Evolutionary conservation across 53 echinoderm and acorn worm species (phyloP).

Genomic region (Apostichopus leukothele): DNA sequence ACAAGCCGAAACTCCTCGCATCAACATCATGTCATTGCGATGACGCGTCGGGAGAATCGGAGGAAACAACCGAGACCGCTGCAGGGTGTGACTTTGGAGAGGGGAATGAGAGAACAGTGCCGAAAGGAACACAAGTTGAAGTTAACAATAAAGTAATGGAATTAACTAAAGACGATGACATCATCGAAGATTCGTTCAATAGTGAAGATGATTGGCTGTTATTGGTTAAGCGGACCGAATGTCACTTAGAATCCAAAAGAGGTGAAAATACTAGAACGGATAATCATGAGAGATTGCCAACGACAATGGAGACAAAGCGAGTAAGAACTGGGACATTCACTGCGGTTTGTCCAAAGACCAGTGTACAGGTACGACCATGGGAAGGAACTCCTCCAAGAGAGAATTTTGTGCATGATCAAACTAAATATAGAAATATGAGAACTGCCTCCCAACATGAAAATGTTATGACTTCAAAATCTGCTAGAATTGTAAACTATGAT

Average conservation of each 20-base stretch:
- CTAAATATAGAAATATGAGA: no score
- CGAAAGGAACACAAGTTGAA: neutral
- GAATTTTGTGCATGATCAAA: no score
- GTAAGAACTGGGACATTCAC: no score
- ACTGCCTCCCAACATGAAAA: no score
- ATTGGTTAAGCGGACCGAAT: neutral
- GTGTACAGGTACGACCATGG: neutral
- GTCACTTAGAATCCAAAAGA: neutral
- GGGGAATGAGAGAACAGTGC: neutral
- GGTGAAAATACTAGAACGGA: neutral
- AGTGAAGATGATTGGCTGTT: slow-evolving; percentile 12
- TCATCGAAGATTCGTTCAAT: neutral
- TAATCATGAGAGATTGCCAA: neutral
- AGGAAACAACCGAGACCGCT: neutral
- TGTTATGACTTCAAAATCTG: neutral
- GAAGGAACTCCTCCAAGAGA: no score
- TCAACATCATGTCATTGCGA: neutral
- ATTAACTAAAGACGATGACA: no score
- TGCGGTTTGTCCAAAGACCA: neutral
- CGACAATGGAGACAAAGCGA: no score
- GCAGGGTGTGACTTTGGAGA: neutral
- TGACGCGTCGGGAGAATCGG: neutral
- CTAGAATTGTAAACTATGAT: slow-evolving; percentile 23
- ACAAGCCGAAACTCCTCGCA: neutral
- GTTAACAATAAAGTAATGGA: neutral